Evolutionary conservation across 1,140 invertebrate genomes (phyloP).

Genomic region (Diorhabda elongata): DNA sequence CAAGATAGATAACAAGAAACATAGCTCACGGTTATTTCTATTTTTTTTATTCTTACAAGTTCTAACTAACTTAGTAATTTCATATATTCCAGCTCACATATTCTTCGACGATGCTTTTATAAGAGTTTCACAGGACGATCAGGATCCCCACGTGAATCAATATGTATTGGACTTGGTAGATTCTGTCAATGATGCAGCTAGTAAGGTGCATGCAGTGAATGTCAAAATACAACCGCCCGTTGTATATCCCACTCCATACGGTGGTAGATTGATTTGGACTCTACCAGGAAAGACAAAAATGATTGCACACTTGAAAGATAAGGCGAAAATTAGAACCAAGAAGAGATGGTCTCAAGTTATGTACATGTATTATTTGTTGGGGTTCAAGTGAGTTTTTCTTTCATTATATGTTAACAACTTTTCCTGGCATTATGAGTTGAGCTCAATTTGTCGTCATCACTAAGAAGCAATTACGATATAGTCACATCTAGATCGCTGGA

Average conservation of each 20-base stretch:
- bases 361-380: slow-evolving; percentile 93
- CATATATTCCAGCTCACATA: slow-evolving; percentile 66
- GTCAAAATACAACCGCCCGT: slow-evolving; percentile 68
- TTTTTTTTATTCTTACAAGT: too few species aligned
- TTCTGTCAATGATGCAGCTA: slow-evolving; percentile 71
- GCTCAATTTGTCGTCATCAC: too few species aligned
- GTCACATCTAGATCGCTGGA: too few species aligned
- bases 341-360: slow-evolving; percentile 84
- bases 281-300: slow-evolving; percentile 83
- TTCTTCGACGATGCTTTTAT: slow-evolving; percentile 90
- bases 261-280: slow-evolving; percentile 78
- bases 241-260: slow-evolving; percentile 82
- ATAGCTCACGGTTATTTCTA: too few species aligned
- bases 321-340: slow-evolving; percentile 79
- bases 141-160: slow-evolving; percentile 72
- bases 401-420: too few species aligned
- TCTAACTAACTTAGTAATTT: neutral
- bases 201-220: slow-evolving; percentile 66
- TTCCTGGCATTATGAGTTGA: too few species aligned
- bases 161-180: slow-evolving; percentile 77
- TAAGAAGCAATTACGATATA: too few species aligned
- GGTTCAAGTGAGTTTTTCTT: slow-evolving; percentile 51
- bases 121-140: slow-evolving; percentile 60
- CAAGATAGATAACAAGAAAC: too few species aligned
- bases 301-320: slow-evolving; percentile 85